phyloP scores from a whole-genome alignment of 2,888 invertebrate species.

The Heliothis peltigera region DNA sequence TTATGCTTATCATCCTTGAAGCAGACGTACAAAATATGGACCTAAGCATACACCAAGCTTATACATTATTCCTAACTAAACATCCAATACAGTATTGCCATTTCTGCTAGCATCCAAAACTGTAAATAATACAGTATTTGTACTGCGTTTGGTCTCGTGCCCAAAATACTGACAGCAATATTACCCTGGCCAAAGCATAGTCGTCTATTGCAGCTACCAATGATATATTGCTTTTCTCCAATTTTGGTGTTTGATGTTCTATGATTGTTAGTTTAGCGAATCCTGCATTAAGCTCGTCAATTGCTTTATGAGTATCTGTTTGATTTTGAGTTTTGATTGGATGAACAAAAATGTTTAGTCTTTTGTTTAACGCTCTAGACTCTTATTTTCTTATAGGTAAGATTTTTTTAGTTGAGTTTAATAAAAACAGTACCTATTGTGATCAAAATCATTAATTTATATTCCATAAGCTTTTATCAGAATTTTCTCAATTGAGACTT shows the following conservation, averaged over 20 bases:
- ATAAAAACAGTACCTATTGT: not conserved
- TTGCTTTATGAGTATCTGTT: not conserved
- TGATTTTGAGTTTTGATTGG: not conserved
- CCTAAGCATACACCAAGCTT: not conserved
- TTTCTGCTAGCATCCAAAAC: constrained; percentile 31
- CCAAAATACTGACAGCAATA: constrained; percentile 57
- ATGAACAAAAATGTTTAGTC: too few species aligned
- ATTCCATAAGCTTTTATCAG: not conserved
- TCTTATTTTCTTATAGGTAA: too few species aligned
- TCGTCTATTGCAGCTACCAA: constrained; percentile 21
- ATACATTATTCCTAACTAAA: constrained; percentile 28
- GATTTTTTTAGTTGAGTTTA: too few species aligned
- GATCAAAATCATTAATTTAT: not conserved
- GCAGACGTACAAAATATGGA: not conserved
- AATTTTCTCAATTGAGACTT: not conserved
- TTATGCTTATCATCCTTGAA: not conserved
- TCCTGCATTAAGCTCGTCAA: not conserved
- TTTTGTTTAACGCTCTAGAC: too few species aligned
- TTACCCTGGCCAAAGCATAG: constrained; percentile 40
- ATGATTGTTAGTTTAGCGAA: not conserved
- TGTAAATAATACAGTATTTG: constrained; percentile 57
- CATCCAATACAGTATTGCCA: constrained; percentile 38
- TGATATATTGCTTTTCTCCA: constrained; percentile 24
- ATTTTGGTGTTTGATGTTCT: constrained; percentile 13
- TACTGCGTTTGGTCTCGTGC: constrained; percentile 53